These are phyloP conservation scores for Tenualosa ilisha DNA, from an alignment of 2,797 vertebrate genomes.

Conservation along the genomic window DNA sequence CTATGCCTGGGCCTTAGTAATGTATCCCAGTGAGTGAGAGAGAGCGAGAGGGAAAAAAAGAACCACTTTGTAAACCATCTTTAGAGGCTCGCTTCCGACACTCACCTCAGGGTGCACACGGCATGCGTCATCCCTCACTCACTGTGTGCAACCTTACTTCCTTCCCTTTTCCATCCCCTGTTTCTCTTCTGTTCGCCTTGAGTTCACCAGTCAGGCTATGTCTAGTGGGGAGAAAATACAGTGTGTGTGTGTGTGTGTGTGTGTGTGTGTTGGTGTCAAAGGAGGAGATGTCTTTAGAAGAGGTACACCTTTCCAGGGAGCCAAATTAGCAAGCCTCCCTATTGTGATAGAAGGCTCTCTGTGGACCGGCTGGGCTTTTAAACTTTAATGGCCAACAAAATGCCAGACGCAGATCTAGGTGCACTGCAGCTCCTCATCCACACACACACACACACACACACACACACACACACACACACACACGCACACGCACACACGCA, in stretches of 20 bases:
- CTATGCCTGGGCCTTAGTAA: no score
- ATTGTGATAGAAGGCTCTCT: conserved; percentile 51
- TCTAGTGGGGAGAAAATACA: neutral
- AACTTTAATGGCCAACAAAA: conserved; percentile 72
- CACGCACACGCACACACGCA: neutral
- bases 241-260: conserved; percentile 34
- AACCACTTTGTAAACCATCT: neutral
- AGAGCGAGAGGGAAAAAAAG: no score
- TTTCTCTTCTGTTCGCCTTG: neutral
- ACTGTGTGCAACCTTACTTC: neutral
- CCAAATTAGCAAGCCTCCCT: conserved; percentile 59
- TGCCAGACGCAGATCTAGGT: conserved; percentile 55
- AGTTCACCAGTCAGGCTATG: neutral
- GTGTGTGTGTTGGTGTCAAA: conserved; percentile 49
- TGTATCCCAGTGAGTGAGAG: no score
- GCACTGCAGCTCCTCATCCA: neutral
- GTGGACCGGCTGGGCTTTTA: conserved; percentile 61
- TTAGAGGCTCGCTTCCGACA: neutral
- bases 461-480: neutral
- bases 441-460: neutral
- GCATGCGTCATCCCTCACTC: conserved; percentile 8
- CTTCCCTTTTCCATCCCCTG: neutral
- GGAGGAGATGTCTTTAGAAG: conserved; percentile 47
- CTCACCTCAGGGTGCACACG: neutral
- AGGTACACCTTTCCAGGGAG: conserved; percentile 51